Base-by-base conservation (phyloP, 1,140 invertebrate genomes). In the Drosophila rhopaloa region DNA sequence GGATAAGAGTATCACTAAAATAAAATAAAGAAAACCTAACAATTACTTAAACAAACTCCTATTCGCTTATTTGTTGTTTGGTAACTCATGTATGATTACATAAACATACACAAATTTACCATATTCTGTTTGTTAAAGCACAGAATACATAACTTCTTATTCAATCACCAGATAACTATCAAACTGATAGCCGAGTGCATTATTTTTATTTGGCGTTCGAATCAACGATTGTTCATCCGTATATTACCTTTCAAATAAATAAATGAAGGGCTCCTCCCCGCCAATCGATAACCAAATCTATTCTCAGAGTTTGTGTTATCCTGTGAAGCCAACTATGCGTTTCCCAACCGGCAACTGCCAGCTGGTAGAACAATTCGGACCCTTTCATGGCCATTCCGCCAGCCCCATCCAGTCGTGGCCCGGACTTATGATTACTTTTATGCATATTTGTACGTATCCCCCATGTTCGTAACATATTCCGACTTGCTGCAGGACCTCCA, bases 351-450 rank as follows among this genome's bases (percentile, higher is more conserved):
- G 16, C 44, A 48, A 66, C 46, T 41, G 32, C 13, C 44, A 48
- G 40, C 37, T 54, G 24, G 24, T 32, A 55, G 58, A 76, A 66
- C 73, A 76, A 67, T 76, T 58, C 68, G 50, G 48, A 58, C 71
- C 72, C 72, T 76, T 76, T 38, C 46, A 35, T 58, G 60, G 40
- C 46, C 35, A 51, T 47, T 50, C 37, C 38, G 19, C 16, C 29
- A 19, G 59, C 27, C 59, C 59, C 59, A 59, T 41, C 43, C 43
- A 13, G 1, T 47, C 16, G 5, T 29, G n/a, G 10, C 16, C 40
- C 51, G 27, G 55, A 56, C 53, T 77, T 68, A 35, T 76, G 62
- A 77, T 77, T 77, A 68, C 74, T 77, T 77, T 76, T 70, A 76
- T 77, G 74, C 73, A 77, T 77, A 76, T 73, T 75, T 75, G 61